Evolutionary conservation across 2,113 vertebrate genomes (phyloP), one percentile per base, ranked within the genome.

Genomic region (Urocynchramus pylzowi): DNA sequence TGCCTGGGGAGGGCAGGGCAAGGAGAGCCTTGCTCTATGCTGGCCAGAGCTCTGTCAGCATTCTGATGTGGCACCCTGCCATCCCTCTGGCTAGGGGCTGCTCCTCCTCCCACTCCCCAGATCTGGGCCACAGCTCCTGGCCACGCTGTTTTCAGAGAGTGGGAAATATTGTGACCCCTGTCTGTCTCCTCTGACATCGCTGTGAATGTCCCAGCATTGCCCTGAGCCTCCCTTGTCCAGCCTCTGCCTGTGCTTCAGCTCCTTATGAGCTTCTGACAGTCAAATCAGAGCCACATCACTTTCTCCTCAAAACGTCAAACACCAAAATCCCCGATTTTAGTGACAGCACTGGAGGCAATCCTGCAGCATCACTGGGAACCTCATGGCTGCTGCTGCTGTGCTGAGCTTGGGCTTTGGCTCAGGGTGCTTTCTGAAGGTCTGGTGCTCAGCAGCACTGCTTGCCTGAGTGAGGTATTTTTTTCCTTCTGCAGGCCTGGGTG

Each of bases 1-100:
- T 54, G 47, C n/a, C 42, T 44, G 2, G 3, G 45, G 65, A 71
- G 59, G 4, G 11, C 12, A 3, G 37, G 17, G 33, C 0, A 2
- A 68, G 73, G 41, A 45, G 69, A 67, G 12, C 52, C 20, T 20
- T 44, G 42, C 42, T 49, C 7, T 2, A 35, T 9, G 20, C 22
- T 8, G 24, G n/a, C 26, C 10, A 9, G 31, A 41, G 33, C 35
- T 39, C 65, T 9, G 16, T 6, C 45, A 27, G 68, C 37, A 31
- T 45, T 28, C 30, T 7, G 10, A 33, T 41, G 53, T 42, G 57
- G 60, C 53, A 35, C 19, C 41, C 41, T 80, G 2, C 3, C 1
- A 18, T 37, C 30, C 57, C 30, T 60, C 27, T 54, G 21, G 49
- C 67, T 45, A n/a, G 54, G 63, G 13, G 35, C 73, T 87, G 39